Conservation (phyloP, 2,113 vertebrate species). For the Upupa epops region DNA sequence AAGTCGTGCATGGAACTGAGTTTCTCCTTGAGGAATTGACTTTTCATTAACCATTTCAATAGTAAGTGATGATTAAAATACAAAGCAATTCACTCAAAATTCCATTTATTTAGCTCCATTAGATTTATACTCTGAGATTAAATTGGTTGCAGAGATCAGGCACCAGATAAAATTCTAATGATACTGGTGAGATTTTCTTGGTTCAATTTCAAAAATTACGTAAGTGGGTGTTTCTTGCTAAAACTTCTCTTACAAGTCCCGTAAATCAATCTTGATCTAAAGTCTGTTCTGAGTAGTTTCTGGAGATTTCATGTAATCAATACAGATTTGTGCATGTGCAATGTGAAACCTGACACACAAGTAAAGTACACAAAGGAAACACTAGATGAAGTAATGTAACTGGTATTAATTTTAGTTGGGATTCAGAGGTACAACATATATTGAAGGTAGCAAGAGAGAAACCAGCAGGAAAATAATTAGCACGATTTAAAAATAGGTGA, state of each 20-base stretch:
- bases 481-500: not conserved
- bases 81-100: not conserved
- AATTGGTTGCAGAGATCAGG: constrained; percentile 17
- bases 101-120: not conserved
- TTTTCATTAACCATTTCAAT: constrained; percentile 49
- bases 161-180: constrained; percentile 38
- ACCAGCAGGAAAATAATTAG: constrained; percentile 28
- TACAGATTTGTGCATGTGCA: not conserved
- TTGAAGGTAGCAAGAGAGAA: not conserved
- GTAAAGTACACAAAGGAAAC: not conserved
- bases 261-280: not conserved
- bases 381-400: not conserved
- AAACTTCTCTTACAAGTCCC: not conserved
- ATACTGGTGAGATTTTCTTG: not conserved
- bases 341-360: not conserved
- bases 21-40: not conserved
- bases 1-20: constrained; percentile 5
- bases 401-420: not conserved
- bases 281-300: not conserved
- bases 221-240: not conserved
- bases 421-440: not conserved
- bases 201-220: not conserved
- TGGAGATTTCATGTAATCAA: not conserved
- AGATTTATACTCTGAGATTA: constrained; percentile 19
- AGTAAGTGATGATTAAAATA: constrained; percentile 53